Evolutionary conservation across 2,113 vertebrate genomes (phyloP).

Genomic region (Grammomys surdaster): DNA sequence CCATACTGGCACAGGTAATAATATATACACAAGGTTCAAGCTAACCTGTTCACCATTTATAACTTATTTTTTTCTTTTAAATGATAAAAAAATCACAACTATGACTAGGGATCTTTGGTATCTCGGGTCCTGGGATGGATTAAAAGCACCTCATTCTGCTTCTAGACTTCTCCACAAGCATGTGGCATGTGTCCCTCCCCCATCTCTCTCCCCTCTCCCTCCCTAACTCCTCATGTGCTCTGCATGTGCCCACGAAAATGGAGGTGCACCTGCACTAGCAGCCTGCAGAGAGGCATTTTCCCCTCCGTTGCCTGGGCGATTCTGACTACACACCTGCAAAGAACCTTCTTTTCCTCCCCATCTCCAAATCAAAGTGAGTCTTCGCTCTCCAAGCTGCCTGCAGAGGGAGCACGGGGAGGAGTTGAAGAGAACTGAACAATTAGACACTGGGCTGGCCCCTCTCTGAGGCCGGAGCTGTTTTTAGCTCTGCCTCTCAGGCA

Average conservation of each 20-base stretch:
- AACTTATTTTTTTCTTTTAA: neutral
- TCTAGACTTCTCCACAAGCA: neutral
- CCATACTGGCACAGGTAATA: neutral
- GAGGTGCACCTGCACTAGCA: slow-evolving; percentile 82
- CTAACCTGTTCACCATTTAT: neutral
- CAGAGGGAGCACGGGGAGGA: slow-evolving; percentile 77
- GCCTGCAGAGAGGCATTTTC: slow-evolving; percentile 81
- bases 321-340: slow-evolving; percentile 87
- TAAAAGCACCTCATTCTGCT: neutral
- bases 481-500: slow-evolving; percentile 81
- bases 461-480: slow-evolving; percentile 77
- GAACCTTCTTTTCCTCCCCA: slow-evolving; percentile 79
- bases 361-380: slow-evolving; percentile 80
- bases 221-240: neutral
- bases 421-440: slow-evolving; percentile 78
- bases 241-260: neutral
- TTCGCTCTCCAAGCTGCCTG: slow-evolving; percentile 73
- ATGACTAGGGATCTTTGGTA: neutral
- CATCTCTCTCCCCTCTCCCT: fast-evolving
- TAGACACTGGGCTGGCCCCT: slow-evolving; percentile 74
- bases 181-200: neutral
- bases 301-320: slow-evolving; percentile 79
- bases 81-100: slow-evolving; percentile 20
- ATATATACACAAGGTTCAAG: slow-evolving; percentile 26
- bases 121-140: fast-evolving